Conservation (phyloP, 1,140 invertebrate genomes). For the Limonius californicus region DNA sequence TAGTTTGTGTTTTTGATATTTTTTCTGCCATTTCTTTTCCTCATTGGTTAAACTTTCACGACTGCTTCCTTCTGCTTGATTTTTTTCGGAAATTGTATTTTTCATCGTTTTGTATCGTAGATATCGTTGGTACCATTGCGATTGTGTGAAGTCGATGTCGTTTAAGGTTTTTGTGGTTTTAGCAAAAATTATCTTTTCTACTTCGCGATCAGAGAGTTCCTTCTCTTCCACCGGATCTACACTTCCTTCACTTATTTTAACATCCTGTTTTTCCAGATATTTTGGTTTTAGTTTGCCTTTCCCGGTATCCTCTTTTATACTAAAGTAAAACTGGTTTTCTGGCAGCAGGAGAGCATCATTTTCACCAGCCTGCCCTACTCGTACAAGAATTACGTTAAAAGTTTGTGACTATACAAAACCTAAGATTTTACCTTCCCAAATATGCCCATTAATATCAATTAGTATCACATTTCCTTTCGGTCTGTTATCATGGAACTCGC, state of each 20-base stretch:
- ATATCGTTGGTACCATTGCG: conserved; percentile 15
- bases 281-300: conserved; percentile 3
- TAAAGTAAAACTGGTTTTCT: conserved; percentile 20
- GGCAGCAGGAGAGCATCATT: conserved; percentile 7
- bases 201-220: conserved; percentile 5
- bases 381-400: background rate
- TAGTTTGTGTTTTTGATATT: conserved; percentile 11
- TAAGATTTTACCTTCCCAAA: conserved; percentile 32
- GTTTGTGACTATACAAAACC: background rate
- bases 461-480: conserved; percentile 30
- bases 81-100: background rate
- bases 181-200: conserved; percentile 15
- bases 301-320: background rate
- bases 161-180: background rate
- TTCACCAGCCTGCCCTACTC: conserved; percentile 2
- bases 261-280: no score
- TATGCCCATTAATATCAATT: conserved; percentile 35
- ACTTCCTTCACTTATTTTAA: background rate
- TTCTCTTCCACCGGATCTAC: background rate
- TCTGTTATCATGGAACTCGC: conserved; percentile 36
- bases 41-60: conserved; percentile 20
- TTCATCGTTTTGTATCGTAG: background rate
- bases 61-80: conserved; percentile 19
- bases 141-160: conserved; percentile 13
- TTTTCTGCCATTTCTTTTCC: conserved; percentile 27